Evolutionary conservation across 2,888 invertebrate genomes (phyloP).

Genomic region (Lasioglossum villosulum): DNA sequence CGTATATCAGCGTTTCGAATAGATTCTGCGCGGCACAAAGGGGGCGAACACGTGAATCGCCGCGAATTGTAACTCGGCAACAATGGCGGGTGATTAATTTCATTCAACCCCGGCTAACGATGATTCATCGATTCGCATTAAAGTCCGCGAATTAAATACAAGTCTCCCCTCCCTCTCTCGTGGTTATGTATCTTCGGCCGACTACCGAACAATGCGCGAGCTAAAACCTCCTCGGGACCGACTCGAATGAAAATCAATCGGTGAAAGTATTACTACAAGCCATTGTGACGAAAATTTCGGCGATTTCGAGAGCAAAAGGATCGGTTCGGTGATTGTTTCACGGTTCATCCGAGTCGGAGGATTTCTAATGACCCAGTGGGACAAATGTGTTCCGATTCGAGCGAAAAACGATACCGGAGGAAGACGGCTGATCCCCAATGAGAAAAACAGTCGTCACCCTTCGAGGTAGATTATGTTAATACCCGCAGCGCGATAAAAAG

Average conservation of each 20-base stretch:
- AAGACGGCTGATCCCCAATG: neutral
- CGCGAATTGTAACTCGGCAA: conserved; percentile 38
- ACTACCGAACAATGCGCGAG: neutral
- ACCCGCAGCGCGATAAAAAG: conserved; percentile 14
- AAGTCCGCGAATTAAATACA: conserved; percentile 40
- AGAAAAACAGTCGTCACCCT: neutral
- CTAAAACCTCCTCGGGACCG: neutral
- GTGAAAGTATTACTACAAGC: neutral
- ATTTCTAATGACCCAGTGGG: neutral
- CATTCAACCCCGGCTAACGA: conserved; percentile 54
- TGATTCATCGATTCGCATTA: conserved; percentile 58
- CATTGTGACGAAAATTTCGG: neutral
- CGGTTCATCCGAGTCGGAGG: neutral
- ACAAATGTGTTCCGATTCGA: neutral
- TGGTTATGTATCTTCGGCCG: conserved; percentile 15
- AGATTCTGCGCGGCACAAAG: conserved; percentile 86
- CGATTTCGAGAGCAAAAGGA: neutral
- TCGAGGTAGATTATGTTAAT: conserved; percentile 13
- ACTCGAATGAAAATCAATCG: neutral
- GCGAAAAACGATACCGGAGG: neutral
- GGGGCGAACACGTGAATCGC: conserved; percentile 26
- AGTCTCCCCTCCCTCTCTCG: neutral
- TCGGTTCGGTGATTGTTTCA: neutral
- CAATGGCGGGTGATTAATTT: conserved; percentile 61
- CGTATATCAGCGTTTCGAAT: conserved; percentile 91